These are phyloP conservation scores for Nasua narica DNA, from an alignment of 2,797 vertebrate species.

Conservation along the genomic window DNA sequence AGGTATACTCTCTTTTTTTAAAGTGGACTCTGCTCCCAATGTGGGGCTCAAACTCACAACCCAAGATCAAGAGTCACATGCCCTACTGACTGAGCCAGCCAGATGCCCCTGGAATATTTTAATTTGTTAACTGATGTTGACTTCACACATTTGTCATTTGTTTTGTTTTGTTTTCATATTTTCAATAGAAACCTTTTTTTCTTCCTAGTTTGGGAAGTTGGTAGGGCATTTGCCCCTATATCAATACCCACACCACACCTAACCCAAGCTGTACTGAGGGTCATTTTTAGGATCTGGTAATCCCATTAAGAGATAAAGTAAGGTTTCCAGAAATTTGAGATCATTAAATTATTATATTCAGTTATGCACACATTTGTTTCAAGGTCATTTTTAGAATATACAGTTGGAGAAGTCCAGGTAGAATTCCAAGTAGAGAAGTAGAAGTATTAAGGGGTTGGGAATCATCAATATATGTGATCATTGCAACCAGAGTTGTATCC, in stretches of 20 bases:
- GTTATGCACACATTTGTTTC: neutral
- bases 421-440: conserved; percentile 9
- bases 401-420: neutral
- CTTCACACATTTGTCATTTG: neutral
- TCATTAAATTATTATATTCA: conserved; percentile 13
- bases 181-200: neutral
- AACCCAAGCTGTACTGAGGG: neutral
- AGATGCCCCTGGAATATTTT: neutral
- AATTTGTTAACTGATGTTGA: neutral
- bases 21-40: neutral
- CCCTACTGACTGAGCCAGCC: neutral
- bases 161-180: neutral
- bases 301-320: neutral
- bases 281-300: neutral
- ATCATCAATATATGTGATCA: neutral
- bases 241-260: neutral
- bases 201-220: neutral
- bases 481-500: neutral
- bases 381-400: conserved; percentile 4
- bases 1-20: neutral
- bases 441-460: neutral
- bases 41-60: neutral
- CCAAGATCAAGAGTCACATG: neutral
- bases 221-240: neutral
- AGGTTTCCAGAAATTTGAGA: neutral